Evolutionary conservation across 2,797 vertebrate genomes (phyloP), one percentile per base, ranked within the genome.

Genomic region (Luscinia luscinia): DNA sequence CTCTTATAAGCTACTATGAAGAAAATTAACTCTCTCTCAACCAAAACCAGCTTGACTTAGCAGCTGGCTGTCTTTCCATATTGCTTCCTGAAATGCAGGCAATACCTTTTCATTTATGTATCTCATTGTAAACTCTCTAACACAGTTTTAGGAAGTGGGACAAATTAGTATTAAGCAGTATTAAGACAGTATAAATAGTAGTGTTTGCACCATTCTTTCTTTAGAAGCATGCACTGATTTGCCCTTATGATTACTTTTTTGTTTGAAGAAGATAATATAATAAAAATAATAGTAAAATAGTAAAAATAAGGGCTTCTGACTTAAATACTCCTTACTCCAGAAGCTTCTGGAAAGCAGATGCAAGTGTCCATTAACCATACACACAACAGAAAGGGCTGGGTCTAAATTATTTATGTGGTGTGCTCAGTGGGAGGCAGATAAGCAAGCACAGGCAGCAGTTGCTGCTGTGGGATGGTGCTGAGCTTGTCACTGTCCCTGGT

Each of bases 341-440:
- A 91, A 93, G 34, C 36, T 88, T 90, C 78, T 93, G 48, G 75
- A 77, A 90, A 70, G 48, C 57, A 72, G 32, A 23, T 85, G 30
- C 24, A 68, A 83, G 38, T 58, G 19, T 55, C 72, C n/a, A n/a
- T 94, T 94, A 94, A 62, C 62, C 9, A 4, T 13, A 38, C n/a
- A 30, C 7, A 52, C 28, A 76, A 32, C 4, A 67, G 49, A 82
- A 68, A 59, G 36, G 46, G 15, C 46, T 91, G 36, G 21, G 20
- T 51, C 62, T 93, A 68, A 93, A 81, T 96, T 82, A 86, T 94
- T 84, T 34, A 82, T 40, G 30, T 67, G 48, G 2, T 75, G 26
- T 76, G 51, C 41, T 93, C 84, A 73, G 45, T 57, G 83, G 83
- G 85, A 86, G 34, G 20, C 9, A 2, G 48, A 63, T 62, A 80